Base-by-base conservation (phyloP, 2,113 vertebrate genomes). In the Callaeas wilsoni region DNA sequence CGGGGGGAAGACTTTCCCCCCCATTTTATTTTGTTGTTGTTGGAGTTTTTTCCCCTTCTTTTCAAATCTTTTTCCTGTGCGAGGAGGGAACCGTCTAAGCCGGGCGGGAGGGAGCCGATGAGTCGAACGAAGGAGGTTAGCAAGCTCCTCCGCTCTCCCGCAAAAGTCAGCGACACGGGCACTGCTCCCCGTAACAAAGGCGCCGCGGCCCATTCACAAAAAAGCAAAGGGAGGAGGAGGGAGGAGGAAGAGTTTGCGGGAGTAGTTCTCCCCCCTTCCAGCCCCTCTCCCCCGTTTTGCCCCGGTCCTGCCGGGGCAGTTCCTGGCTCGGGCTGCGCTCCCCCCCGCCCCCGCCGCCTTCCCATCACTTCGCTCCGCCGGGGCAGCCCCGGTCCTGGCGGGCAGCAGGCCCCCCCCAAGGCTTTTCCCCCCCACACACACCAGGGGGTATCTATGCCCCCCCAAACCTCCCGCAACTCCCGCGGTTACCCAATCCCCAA, bases 101-200 rank as follows among this genome's bases (percentile, higher is more conserved):
- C 98, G 98, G 97, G 79, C 88, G 62, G 52, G 50, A 53, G 33
- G 59, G 39, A 65, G 76, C 35, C 50, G 79, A 89, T 87, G 39
- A 35, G 46, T 1, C 18, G 73, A 50, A 41, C 16, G 60, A 60
- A 84, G 64, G 87, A 97, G 97, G 96, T 97, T 98, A 96, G 95
- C 95, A 83, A 92, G 98, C 96, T 96, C 91, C 96, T 96, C 97
- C 96, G 97, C 92, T 94, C 97, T 95, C 97, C 98, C 97, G 97
- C 98, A 96, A 97, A 98, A 98, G 98, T 98, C 98, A 97, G 97
- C 96, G 95, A 97, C 97, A 97, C 97, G 95, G 98, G 97, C 97
- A 95, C 97, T 97, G 97, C 97, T 97, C 95, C 89, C 53, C 78
- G 69, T 97, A 97, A 98, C 98, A 98, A 98, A 98, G 98, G 97